These are phyloP conservation scores for Gallinago media DNA, from an alignment of 2,113 vertebrate species.

Conservation along the genomic window DNA sequence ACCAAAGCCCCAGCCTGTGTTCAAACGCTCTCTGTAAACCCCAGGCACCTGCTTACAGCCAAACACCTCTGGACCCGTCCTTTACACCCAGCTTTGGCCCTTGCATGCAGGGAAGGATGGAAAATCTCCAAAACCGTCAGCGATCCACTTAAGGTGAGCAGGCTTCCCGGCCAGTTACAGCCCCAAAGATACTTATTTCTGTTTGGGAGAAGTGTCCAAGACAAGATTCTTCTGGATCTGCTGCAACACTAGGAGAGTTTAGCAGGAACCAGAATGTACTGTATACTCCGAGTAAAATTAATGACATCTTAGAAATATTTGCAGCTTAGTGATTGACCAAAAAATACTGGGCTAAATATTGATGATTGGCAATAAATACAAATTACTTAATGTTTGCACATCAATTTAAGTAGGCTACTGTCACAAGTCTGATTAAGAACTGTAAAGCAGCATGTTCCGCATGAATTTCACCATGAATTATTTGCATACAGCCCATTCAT, in stretches of 20 bases:
- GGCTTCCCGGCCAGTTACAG: neutral
- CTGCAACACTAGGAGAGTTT: neutral
- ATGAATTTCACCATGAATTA: neutral
- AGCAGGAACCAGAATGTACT: neutral
- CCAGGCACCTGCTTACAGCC: neutral
- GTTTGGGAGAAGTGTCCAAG: neutral
- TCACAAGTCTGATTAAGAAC: neutral
- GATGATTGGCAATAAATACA: constrained; percentile 60
- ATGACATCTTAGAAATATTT: neutral
- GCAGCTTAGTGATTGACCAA: constrained; percentile 25
- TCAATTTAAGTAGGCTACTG: neutral
- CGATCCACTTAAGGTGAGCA: neutral
- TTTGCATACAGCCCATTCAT: neutral
- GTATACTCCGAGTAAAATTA: constrained; percentile 36
- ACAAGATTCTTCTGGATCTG: neutral
- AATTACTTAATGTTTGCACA: constrained; percentile 27
- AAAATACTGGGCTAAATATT: constrained; percentile 32
- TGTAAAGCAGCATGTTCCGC: neutral
- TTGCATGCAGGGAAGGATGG: neutral
- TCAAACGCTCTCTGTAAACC: rapidly evolving
- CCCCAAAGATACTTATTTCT: neutral
- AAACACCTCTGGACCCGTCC: neutral
- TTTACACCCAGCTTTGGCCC: neutral
- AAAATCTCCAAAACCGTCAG: neutral
- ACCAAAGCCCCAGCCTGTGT: neutral